Evolutionary conservation across 2,888 invertebrate species (phyloP), one percentile per base, ranked within the genome.

Genomic region (Scaptomyza tumidula): DNA sequence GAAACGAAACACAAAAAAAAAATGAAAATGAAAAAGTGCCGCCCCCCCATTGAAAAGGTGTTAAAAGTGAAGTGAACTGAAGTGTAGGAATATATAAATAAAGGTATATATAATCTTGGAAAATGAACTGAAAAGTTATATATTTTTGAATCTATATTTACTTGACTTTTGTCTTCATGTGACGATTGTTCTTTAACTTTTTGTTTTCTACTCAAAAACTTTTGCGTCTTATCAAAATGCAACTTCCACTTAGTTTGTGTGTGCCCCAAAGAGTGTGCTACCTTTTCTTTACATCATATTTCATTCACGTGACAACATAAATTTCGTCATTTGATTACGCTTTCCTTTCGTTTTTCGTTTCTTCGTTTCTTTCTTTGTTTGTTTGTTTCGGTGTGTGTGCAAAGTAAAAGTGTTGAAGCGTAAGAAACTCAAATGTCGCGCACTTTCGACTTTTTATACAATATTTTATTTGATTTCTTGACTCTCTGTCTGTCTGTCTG

Each of bases 401-500:
- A 0, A 16, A 27, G 39, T 41, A 41, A 41, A 37, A 39, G 14
- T 52, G 52, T 44, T 13, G 24, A 10, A 35, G 50, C 29, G 10
- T 6, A 27, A 45, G 44, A 27, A 24, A 9, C 49, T 49, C 29
- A 59, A 60, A 48, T 10, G 48, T 48, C 33, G 37, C 35, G 19
- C 50, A 62, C 63, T 62, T 45, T 45, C n/a, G 44, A 48, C 27
- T 29, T 56, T 48, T 37, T 56, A 31, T 53, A 33, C 57, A 66
- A 46, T 65, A 29, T 46, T 56, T 50, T 37, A 37, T 65, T 65
- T 45, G 65, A 55, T 55, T 65, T 63, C 19, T 14, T 29, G 61
- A 14, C 59, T 41, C 41, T 16, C 2, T 10, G 61, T 55, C 44
- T 35, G 16, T n/a, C 48, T 63, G 19, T 19, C 19, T 19, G 19